phyloP scores from a whole-genome alignment of 2,888 invertebrate species.

The Scaeva pyrastri region DNA sequence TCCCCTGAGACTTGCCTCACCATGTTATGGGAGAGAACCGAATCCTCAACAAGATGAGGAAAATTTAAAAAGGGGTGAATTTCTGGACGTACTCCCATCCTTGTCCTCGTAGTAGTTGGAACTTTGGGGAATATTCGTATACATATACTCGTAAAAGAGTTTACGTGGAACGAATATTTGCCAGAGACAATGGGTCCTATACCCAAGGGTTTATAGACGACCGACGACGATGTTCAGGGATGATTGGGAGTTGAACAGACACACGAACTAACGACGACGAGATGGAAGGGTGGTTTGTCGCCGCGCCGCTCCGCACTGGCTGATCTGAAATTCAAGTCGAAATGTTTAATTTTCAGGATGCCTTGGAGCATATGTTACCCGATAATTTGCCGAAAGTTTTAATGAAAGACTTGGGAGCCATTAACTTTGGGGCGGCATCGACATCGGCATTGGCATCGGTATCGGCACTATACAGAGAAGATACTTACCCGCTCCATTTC shows the following conservation, averaged over 20 bases:
- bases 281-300: slow-evolving; percentile 66
- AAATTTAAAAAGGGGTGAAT: slow-evolving; percentile 66
- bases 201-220: neutral
- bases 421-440: slow-evolving; percentile 77
- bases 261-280: slow-evolving; percentile 48
- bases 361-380: slow-evolving; percentile 83
- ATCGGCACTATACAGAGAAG: slow-evolving; percentile 21
- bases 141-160: slow-evolving; percentile 68
- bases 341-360: slow-evolving; percentile 76
- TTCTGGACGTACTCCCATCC: too few relatives aligned
- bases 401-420: slow-evolving; percentile 84
- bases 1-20: slow-evolving; percentile 69
- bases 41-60: slow-evolving; percentile 31
- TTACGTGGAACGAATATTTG: slow-evolving; percentile 72
- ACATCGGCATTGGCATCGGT: neutral
- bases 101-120: slow-evolving; percentile 11
- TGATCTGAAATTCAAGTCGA: slow-evolving; percentile 74
- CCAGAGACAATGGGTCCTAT: slow-evolving; percentile 43
- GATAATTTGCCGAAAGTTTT: slow-evolving; percentile 84
- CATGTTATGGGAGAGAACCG: slow-evolving; percentile 1
- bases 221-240: slow-evolving; percentile 19
- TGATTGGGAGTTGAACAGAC: slow-evolving; percentile 52
- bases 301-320: slow-evolving; percentile 62
- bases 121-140: slow-evolving; percentile 21
- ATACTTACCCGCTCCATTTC: slow-evolving; percentile 40